Evolutionary conservation across 1,140 invertebrate genomes (phyloP).

Genomic region (Psix sp.): DNA sequence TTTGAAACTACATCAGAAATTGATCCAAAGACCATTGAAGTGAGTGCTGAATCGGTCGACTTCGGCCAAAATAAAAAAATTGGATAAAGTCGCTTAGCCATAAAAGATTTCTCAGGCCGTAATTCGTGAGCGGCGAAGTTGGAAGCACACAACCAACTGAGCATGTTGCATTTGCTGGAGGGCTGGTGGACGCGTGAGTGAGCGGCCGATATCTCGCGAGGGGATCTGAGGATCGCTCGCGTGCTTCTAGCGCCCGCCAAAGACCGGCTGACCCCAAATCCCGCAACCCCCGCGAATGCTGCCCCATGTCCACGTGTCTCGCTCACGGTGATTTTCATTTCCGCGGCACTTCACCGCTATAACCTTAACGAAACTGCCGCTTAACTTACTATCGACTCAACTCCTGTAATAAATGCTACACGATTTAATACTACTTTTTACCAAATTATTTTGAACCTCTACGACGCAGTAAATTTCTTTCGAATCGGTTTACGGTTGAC

Average conservation of each 20-base stretch:
- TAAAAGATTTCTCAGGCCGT: slow-evolving; percentile 34
- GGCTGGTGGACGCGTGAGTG: slow-evolving; percentile 73
- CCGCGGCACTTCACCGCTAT: slow-evolving; percentile 69
- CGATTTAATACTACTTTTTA: slow-evolving; percentile 35
- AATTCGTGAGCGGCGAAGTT: slow-evolving; percentile 45
- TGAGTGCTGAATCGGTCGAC: slow-evolving; percentile 10
- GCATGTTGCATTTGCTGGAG: slow-evolving; percentile 68
- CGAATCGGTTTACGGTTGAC: no score
- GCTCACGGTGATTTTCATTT: slow-evolving; percentile 76
- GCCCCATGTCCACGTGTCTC: slow-evolving; percentile 73
- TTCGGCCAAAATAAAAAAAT: slow-evolving; percentile 19
- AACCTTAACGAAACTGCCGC: slow-evolving; percentile 58
- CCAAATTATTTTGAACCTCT: slow-evolving; percentile 49
- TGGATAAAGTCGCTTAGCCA: slow-evolving; percentile 40
- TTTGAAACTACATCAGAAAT: no score
- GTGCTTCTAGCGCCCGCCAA: slow-evolving; percentile 57
- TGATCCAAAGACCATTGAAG: no score
- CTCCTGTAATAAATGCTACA: slow-evolving; percentile 41
- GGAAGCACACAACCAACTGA: slow-evolving; percentile 54
- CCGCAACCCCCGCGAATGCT: slow-evolving; percentile 58
- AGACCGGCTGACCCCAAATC: slow-evolving; percentile 56
- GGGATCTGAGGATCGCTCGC: slow-evolving; percentile 77
- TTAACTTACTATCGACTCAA: slow-evolving; percentile 57
- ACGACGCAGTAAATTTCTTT: no score
- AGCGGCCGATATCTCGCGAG: slow-evolving; percentile 75